Base-by-base conservation (phyloP, 2,888 invertebrate species). In the Platycheirus albimanus region DNA sequence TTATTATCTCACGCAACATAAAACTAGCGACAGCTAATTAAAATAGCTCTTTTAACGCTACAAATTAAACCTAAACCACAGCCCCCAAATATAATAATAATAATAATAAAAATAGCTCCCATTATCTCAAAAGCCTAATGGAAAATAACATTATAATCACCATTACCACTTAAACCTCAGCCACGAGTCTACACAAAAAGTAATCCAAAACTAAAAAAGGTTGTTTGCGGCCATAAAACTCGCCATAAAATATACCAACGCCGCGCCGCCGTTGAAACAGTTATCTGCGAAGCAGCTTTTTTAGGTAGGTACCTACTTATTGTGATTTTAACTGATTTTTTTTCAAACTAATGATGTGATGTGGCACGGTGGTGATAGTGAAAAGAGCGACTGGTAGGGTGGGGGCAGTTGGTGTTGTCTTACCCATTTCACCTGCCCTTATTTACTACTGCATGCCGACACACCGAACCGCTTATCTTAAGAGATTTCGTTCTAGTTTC, bases 151-250 rank as follows among this genome's bases (percentile, higher is more conserved):
- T 17, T n/a, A 38, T 13, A 38, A 38, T 24, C 56, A 56, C 36
- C 36, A 56, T 56, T 20, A 8, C 56, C 56, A 56, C 20, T 56
- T 56, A 56, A 56, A 24, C 15, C 5, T 2, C 1, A 36, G 10
- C 38, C 8, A 13, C 2, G 3, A 4, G 3, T 6, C 15, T 15
- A 15, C 15, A 24, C 15, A 43, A 17, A 20, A 15, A 56, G 3
- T 24, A 20, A 56, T 41, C 20, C 13, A 20, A 17, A 38, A 38
- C 24, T 20, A 20, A 1, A 20, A 15, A 38, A 13, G 56, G 13
- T 56, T 56, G 20, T 38, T 56, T 56, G 56, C 24, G 38, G 38
- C 38, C 56, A 56, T 56, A 56, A 56, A 54, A 56, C 13, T 17
- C 38, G 13, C 38, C 36, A 20, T 38, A 13, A 56, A 56, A 58